Conservation (phyloP, 2,888 invertebrate genomes). For the Cephus spinipes region DNA sequence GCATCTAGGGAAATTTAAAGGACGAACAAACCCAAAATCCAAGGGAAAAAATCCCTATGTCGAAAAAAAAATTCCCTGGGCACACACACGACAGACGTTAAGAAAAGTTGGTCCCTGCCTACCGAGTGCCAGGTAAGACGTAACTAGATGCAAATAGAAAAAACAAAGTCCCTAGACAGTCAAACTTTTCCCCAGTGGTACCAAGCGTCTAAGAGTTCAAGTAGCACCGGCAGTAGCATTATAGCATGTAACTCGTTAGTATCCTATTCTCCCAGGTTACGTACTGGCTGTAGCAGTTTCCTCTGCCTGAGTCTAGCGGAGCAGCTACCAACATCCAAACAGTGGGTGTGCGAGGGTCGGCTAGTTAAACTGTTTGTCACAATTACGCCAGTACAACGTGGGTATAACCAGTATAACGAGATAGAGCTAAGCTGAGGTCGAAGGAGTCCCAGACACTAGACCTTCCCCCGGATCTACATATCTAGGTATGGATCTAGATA, state of each 20-base stretch:
- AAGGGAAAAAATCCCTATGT: background rate
- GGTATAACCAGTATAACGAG: slow-evolving; percentile 1
- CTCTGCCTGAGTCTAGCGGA: background rate
- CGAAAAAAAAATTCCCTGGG: background rate
- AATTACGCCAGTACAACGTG: slow-evolving; percentile 6
- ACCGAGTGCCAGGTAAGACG: background rate
- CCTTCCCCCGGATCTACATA: background rate
- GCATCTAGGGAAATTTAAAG: background rate
- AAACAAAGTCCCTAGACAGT: background rate
- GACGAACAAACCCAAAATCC: background rate
- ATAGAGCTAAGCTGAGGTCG: slow-evolving; percentile 2
- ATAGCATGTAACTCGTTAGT: background rate
- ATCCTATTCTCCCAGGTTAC: background rate
- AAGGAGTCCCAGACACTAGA: background rate
- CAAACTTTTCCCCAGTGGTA: background rate
- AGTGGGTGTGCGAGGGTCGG: background rate
- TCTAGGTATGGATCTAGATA: background rate
- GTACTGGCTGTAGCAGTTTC: background rate
- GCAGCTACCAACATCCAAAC: background rate
- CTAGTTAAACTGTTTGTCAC: slow-evolving; percentile 9
- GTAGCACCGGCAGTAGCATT: background rate
- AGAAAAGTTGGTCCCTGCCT: background rate
- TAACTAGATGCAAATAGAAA: background rate
- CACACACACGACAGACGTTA: background rate
- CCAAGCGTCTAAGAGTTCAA: background rate